Percentiles rank a stretch among this genome's conserved stretches.
These are phyloP conservation scores for Fringilla coelebs DNA, from an alignment of 2,797 vertebrate genomes.

Conservation along the genomic window DNA sequence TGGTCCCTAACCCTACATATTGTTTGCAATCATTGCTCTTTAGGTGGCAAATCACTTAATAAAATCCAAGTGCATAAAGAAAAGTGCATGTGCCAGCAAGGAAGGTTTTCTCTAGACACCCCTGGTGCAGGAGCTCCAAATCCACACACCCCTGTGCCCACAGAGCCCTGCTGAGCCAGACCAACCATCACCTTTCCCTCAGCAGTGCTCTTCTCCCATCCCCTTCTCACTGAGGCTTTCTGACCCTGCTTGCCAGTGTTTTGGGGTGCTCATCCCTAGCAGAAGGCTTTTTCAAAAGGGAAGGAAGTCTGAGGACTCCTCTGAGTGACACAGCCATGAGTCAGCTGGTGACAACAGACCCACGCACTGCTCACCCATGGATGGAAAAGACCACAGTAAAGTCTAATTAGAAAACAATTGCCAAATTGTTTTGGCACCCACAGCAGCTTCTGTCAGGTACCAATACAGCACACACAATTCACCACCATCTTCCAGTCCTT, in stretches of 20 bases:
- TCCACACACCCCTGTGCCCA: neutral
- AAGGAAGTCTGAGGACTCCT: neutral
- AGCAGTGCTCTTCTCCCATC: rapidly evolving
- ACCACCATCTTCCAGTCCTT: neutral
- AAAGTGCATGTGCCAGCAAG: neutral
- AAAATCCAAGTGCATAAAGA: neutral
- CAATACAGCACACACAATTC: neutral
- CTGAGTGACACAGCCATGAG: neutral
- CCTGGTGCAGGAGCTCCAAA: neutral
- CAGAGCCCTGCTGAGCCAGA: neutral
- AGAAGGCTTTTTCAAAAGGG: neutral
- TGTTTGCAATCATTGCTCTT: neutral
- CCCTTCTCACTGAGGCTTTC: neutral
- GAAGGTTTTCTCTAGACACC: neutral
- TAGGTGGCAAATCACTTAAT: neutral
- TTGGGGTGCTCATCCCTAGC: neutral
- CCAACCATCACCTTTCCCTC: neutral
- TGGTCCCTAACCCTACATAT: neutral
- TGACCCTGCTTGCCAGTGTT: neutral
- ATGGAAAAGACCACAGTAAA: neutral
- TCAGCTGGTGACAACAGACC: neutral
- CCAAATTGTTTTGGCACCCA: neutral
- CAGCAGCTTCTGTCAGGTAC: neutral
- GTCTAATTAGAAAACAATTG: neutral
- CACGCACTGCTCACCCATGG: neutral